Conservation (phyloP, 2,888 invertebrate genomes). For the Tenodera sinensis region DNA sequence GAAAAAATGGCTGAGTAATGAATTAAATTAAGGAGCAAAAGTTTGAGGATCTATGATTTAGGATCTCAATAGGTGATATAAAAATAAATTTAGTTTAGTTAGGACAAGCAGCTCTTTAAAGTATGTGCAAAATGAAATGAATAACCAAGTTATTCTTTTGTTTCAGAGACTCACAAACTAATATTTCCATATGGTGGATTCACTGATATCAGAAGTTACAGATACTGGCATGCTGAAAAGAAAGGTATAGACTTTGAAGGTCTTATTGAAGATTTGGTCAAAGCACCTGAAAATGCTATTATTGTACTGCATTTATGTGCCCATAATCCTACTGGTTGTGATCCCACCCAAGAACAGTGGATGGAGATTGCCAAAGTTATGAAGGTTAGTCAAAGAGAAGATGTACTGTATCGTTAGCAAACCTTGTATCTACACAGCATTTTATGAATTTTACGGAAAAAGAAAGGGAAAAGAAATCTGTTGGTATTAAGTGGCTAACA, state of each 20-base stretch:
- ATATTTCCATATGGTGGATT: constrained; percentile 85
- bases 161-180: constrained; percentile 82
- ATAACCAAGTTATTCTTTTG: background rate
- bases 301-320: background rate
- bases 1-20: too few relatives aligned
- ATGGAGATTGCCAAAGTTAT: constrained; percentile 65
- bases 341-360: background rate
- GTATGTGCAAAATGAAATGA: too few relatives aligned
- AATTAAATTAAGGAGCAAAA: too few relatives aligned
- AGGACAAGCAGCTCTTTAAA: too few relatives aligned
- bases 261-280: background rate
- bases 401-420: background rate
- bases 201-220: constrained; percentile 71
- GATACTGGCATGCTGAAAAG: constrained; percentile 81
- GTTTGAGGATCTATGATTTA: too few relatives aligned
- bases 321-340: background rate
- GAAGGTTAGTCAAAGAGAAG: constrained; percentile 48
- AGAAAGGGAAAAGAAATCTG: too few relatives aligned
- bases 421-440: background rate
- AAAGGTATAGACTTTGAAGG: constrained; percentile 64
- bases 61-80: too few relatives aligned
- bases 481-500: too few relatives aligned
- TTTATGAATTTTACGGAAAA: background rate
- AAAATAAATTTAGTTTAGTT: too few relatives aligned
- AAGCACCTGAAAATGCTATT: background rate